Percentiles rank a stretch among this genome's conserved stretches.
Conservation (phyloP, 2,113 vertebrate species). For the Serinus canaria region DNA sequence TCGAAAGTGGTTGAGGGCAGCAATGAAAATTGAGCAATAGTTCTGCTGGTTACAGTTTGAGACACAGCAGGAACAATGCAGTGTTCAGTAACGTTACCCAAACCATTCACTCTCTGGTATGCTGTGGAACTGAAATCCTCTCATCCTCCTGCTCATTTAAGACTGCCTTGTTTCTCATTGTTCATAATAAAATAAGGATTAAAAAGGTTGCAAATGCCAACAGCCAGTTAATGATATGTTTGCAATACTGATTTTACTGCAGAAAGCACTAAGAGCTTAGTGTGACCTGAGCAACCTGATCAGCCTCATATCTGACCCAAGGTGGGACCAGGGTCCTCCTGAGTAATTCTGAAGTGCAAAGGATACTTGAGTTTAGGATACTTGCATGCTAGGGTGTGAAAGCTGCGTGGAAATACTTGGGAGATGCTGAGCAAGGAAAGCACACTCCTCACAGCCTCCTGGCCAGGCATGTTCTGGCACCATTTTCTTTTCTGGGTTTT, state of each 20-base stretch:
- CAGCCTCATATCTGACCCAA: accelerated
- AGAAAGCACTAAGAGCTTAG: background rate
- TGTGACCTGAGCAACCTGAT: background rate
- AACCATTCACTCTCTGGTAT: background rate
- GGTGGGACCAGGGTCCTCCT: background rate
- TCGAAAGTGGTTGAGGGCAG: background rate
- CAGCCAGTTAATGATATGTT: background rate
- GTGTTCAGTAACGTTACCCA: background rate
- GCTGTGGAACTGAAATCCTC: background rate
- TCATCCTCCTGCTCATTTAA: background rate
- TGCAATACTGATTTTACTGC: background rate
- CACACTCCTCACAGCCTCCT: background rate
- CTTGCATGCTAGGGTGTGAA: background rate
- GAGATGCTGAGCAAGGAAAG: background rate
- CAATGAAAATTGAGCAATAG: background rate
- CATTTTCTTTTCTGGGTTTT: background rate
- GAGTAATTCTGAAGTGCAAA: background rate
- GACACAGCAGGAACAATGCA: background rate
- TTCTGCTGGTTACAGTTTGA: background rate
- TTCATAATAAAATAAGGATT: background rate
- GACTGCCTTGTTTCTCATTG: background rate
- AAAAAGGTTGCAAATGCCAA: background rate
- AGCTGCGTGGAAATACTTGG: background rate
- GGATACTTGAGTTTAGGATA: background rate
- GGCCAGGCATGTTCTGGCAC: background rate